phyloP scores from a whole-genome alignment of 2,888 invertebrate genomes.

The Trissonchulus latispiculum region DNA sequence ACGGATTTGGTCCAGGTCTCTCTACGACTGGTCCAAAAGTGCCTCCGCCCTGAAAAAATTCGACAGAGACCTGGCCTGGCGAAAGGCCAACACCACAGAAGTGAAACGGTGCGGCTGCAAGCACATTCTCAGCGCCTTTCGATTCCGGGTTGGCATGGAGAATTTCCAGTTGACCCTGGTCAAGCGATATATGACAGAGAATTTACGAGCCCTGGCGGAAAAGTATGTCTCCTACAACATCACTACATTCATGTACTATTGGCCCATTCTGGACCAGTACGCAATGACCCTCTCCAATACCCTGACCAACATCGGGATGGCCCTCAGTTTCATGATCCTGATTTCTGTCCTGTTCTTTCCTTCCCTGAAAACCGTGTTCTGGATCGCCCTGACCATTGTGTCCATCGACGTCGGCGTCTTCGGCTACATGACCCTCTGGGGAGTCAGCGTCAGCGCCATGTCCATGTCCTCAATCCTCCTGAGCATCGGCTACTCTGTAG shows the following conservation, averaged over 20 bases:
- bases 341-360: background rate
- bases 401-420: background rate
- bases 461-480: background rate
- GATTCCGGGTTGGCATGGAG: conserved; percentile 40
- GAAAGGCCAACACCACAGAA: background rate
- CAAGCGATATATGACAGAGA: conserved; percentile 36
- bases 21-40: background rate
- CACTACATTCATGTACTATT: conserved; percentile 42
- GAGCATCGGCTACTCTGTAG: background rate
- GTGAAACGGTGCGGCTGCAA: background rate
- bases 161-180: conserved; percentile 36
- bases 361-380: background rate
- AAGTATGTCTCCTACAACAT: conserved; percentile 36
- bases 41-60: background rate
- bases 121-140: conserved; percentile 21
- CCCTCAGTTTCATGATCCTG: background rate
- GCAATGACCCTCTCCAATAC: conserved; percentile 41
- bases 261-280: conserved; percentile 44
- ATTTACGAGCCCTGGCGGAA: conserved; percentile 32
- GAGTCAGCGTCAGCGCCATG: background rate
- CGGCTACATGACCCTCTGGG: background rate
- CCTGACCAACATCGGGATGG: background rate
- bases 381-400: background rate
- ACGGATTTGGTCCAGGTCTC: background rate
- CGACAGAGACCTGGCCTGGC: background rate